phyloP scores from a whole-genome alignment of 2,113 vertebrate genomes.

The Lepisosteus osseus region DNA sequence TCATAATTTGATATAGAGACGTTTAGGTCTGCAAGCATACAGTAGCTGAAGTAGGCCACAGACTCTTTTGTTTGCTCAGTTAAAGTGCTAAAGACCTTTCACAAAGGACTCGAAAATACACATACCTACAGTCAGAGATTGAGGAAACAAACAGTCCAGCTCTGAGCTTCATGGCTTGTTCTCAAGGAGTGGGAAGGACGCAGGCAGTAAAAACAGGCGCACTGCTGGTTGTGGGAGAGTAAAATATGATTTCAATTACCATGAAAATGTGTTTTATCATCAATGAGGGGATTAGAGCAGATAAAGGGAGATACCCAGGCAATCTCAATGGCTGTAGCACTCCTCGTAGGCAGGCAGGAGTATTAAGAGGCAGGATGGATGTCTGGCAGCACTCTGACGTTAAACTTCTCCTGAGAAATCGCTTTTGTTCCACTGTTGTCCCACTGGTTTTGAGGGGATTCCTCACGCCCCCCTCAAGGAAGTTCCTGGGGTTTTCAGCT shows the following conservation, averaged over 20 bases:
- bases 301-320: slow-evolving; percentile 25
- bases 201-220: slow-evolving; percentile 36
- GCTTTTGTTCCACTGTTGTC: slow-evolving; percentile 5
- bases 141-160: neutral
- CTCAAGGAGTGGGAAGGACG: slow-evolving; percentile 19
- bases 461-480: slow-evolving; percentile 13
- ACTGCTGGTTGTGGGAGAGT: slow-evolving; percentile 35
- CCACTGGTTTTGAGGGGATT: slow-evolving; percentile 17
- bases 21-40: no score
- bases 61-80: no score
- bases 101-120: no score
- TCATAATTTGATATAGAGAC: no score
- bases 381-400: slow-evolving; percentile 16
- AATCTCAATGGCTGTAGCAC: slow-evolving; percentile 39
- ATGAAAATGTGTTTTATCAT: slow-evolving; percentile 52
- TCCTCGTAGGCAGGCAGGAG: slow-evolving; percentile 30
- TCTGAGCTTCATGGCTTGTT: slow-evolving; percentile 3
- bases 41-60: no score
- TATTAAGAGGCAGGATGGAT: slow-evolving; percentile 26
- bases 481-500: slow-evolving; percentile 4
- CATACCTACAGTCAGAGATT: no score
- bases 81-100: no score
- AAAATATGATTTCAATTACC: slow-evolving; percentile 54
- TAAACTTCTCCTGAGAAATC: slow-evolving; percentile 26
- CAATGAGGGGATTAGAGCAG: slow-evolving; percentile 38